These are phyloP conservation scores for Myzus persicae DNA, from an alignment of 1,140 invertebrate species.

Conservation along the genomic window DNA sequence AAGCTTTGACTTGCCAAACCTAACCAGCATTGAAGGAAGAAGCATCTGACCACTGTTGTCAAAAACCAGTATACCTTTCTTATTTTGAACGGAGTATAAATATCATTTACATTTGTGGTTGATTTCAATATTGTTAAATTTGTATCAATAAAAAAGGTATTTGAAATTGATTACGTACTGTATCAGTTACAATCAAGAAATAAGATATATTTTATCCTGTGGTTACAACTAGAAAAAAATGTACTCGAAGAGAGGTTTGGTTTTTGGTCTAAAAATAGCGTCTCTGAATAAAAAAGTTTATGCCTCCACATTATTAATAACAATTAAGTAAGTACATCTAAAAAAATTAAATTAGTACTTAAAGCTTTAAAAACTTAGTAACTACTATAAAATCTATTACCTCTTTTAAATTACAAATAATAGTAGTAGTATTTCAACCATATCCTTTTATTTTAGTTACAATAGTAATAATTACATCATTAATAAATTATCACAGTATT, in stretches of 20 bases:
- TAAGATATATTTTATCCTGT: no score
- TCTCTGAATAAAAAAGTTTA: not conserved
- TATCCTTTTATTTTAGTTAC: not conserved
- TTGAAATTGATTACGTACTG: not conserved
- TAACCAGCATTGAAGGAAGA: no score
- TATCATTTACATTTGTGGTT: not conserved
- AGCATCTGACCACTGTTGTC: no score
- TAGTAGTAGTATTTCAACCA: not conserved
- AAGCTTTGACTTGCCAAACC: no score
- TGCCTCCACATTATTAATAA: not conserved
- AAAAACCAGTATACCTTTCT: no score
- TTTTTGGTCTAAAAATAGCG: not conserved
- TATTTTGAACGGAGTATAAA: no score
- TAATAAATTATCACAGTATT: conserved; percentile 33
- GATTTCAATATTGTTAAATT: not conserved
- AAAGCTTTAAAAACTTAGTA: not conserved
- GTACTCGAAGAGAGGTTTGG: not conserved
- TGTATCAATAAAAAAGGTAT: not conserved
- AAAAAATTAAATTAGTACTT: not conserved
- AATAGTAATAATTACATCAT: not conserved
- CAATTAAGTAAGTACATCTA: not conserved
- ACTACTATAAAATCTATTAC: not conserved
- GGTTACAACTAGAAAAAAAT: not conserved
- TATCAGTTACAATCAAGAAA: not conserved
- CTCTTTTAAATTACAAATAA: not conserved